phyloP scores from a whole-genome alignment of 2,888 invertebrate genomes.

The Cephonodes hylas region DNA sequence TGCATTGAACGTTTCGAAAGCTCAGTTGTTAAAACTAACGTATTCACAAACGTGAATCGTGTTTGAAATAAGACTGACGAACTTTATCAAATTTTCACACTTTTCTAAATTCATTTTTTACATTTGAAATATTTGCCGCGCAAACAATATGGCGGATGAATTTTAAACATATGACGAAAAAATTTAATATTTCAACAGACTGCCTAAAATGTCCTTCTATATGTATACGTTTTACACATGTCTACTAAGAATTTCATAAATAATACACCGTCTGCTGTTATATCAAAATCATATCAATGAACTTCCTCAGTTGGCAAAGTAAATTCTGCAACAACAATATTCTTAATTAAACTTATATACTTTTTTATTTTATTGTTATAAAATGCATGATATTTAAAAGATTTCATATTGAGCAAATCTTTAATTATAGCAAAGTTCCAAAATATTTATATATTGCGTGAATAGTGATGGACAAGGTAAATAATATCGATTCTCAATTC shows the following conservation, averaged over 20 bases:
- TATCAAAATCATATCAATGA: background rate
- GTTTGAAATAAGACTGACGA: slow-evolving; percentile 71
- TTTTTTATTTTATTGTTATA: background rate
- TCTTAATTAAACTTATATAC: background rate
- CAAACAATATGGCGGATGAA: slow-evolving; percentile 30
- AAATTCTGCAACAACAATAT: background rate
- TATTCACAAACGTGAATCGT: slow-evolving; percentile 43
- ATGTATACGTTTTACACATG: slow-evolving; percentile 54
- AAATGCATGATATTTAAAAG: background rate
- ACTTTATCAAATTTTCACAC: slow-evolving; percentile 65
- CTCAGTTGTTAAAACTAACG: slow-evolving; percentile 31
- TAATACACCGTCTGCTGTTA: slow-evolving; percentile 5
- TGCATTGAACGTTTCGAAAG: slow-evolving; percentile 22
- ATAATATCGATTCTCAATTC: background rate
- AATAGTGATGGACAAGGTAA: background rate
- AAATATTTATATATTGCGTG: background rate
- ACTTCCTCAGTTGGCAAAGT: background rate
- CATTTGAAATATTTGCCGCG: slow-evolving; percentile 40
- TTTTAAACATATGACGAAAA: slow-evolving; percentile 32
- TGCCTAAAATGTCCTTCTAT: slow-evolving; percentile 47
- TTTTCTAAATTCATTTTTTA: slow-evolving; percentile 67
- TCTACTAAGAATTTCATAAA: slow-evolving; percentile 14
- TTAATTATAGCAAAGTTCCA: background rate
- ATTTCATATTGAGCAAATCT: background rate
- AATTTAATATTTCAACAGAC: slow-evolving; percentile 52